phyloP scores from a whole-genome alignment of 2,888 invertebrate genomes.

The Stramonita haemastoma region DNA sequence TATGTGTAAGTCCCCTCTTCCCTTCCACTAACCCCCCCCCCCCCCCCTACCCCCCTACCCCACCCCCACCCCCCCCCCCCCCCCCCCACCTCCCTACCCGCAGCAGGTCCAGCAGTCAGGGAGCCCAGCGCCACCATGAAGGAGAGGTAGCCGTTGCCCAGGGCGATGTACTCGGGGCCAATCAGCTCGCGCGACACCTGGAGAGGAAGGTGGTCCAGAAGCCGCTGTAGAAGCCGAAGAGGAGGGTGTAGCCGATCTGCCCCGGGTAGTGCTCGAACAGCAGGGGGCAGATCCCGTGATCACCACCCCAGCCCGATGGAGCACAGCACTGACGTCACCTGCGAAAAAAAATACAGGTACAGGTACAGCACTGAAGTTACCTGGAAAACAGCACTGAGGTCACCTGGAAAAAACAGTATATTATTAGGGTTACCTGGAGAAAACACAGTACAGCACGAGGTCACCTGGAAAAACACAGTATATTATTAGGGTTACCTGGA shows the following conservation, averaged over 20 bases:
- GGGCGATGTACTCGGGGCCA: slow-evolving; percentile 72
- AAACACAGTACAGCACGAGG: too few species aligned
- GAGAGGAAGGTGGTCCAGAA: slow-evolving; percentile 75
- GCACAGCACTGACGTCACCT: slow-evolving; percentile 68
- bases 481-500: too few species aligned
- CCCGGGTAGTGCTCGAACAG: slow-evolving; percentile 73
- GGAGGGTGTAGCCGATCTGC: slow-evolving; percentile 72
- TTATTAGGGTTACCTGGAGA: too few species aligned
- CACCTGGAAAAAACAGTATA: too few species aligned
- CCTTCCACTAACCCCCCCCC: background rate
- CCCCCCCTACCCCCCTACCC: background rate
- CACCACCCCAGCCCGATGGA: slow-evolving; percentile 71
- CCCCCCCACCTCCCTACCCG: slow-evolving; percentile 57
- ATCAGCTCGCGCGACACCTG: slow-evolving; percentile 69
- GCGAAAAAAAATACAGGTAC: background rate
- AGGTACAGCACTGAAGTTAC: too few species aligned
- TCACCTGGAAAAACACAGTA: too few species aligned
- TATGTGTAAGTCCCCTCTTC: background rate
- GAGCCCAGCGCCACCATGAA: slow-evolving; percentile 74
- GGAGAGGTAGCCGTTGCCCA: slow-evolving; percentile 72
- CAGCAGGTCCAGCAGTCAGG: slow-evolving; percentile 69
- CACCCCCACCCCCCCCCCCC: background rate
- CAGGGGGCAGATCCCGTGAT: slow-evolving; percentile 72
- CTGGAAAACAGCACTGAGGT: too few species aligned
- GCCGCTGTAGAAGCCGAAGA: slow-evolving; percentile 75